phyloP scores from a whole-genome alignment of 2,888 invertebrate genomes.

The Pseudoips prasinana region DNA sequence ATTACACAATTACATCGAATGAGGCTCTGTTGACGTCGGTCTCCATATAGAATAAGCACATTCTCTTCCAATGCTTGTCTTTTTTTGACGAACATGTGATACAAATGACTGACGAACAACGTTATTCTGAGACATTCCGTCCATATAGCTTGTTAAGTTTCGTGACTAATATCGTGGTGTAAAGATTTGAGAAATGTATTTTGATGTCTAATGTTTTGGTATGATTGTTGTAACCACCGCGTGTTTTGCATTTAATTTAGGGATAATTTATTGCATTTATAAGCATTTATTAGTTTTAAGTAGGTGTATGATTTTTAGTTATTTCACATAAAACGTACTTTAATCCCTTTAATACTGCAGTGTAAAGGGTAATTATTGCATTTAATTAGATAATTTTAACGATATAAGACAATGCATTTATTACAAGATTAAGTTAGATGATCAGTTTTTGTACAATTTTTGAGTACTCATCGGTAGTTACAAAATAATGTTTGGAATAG shows the following conservation, averaged over 20 bases:
- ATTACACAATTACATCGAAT: conserved; percentile 17
- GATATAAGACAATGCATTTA: conserved; percentile 58
- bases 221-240: conserved; percentile 71
- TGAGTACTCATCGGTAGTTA: conserved; percentile 46
- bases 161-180: conserved; percentile 45
- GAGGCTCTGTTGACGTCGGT: conserved; percentile 28
- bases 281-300: conserved; percentile 56
- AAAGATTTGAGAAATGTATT: conserved; percentile 38
- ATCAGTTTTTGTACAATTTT: conserved; percentile 62
- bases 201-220: conserved; percentile 39
- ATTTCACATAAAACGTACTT: conserved; percentile 19
- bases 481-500: conserved; percentile 65
- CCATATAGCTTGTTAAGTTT: conserved; percentile 45
- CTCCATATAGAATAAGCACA: conserved; percentile 22
- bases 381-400: conserved; percentile 38
- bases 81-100: conserved; percentile 65
- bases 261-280: conserved; percentile 72
- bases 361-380: conserved; percentile 38
- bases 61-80: conserved; percentile 34
- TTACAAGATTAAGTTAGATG: conserved; percentile 35
- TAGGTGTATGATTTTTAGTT: conserved; percentile 29
- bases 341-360: conserved; percentile 36
- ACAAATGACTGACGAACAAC: conserved; percentile 65
- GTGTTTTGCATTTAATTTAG: conserved; percentile 68
- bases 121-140: conserved; percentile 46